phyloP scores from a whole-genome alignment of 2,888 invertebrate species.

The Sinohyriopsis cumingii region DNA sequence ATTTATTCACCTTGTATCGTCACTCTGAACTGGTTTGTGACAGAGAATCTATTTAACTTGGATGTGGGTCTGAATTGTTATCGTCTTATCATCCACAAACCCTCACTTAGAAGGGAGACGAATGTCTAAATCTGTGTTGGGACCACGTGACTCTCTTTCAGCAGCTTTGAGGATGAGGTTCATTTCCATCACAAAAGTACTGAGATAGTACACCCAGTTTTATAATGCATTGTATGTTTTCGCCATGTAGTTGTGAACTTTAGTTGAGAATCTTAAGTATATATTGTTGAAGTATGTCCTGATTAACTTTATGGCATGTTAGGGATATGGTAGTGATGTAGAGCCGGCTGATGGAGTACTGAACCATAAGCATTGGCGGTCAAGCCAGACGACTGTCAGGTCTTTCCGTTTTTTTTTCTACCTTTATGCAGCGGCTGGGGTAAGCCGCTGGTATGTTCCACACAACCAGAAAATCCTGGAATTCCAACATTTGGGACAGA shows the following conservation, averaged over 20 bases:
- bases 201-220: conserved; percentile 20
- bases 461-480: conserved; percentile 23
- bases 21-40: neutral
- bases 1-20: too few relatives aligned
- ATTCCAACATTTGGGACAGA: conserved; percentile 25
- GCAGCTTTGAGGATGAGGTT: conserved; percentile 16
- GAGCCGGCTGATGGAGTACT: conserved; percentile 2
- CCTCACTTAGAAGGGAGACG: conserved; percentile 8
- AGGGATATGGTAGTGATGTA: conserved; percentile 6
- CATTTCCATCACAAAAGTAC: conserved; percentile 26
- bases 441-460: conserved; percentile 22
- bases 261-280: neutral
- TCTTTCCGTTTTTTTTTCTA: conserved; percentile 8
- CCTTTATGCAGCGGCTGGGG: conserved; percentile 19
- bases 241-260: conserved; percentile 5
- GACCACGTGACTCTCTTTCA: conserved; percentile 13
- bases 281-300: conserved; percentile 6
- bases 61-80: conserved; percentile 11
- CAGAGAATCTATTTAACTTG: neutral
- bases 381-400: conserved; percentile 9
- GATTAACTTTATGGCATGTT: conserved; percentile 3
- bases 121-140: conserved; percentile 4
- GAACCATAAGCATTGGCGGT: conserved; percentile 9
- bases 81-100: conserved; percentile 16
- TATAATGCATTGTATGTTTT: conserved; percentile 8